Evolutionary conservation across 1,140 invertebrate species (phyloP).

Genomic region (Cotesia glomerata): DNA sequence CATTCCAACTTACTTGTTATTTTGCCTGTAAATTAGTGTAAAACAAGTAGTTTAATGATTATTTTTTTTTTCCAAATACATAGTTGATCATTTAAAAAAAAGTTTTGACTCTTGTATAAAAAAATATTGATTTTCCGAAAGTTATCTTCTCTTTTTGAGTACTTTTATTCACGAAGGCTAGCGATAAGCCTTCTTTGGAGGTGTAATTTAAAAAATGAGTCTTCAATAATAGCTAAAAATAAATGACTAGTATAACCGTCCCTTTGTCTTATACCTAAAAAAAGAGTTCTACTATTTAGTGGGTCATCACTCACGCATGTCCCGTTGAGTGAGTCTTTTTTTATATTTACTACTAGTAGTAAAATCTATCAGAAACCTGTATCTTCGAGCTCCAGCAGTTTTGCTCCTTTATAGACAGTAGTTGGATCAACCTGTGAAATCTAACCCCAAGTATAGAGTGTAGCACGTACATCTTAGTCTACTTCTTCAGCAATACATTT

Average conservation of each 20-base stretch:
- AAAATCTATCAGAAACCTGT: conserved; percentile 32
- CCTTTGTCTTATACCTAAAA: not conserved
- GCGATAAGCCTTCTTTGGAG: not conserved
- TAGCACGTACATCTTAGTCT: not conserved
- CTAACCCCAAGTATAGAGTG: conserved; percentile 24
- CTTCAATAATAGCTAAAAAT: not conserved
- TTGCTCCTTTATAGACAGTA: conserved; percentile 8
- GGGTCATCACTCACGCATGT: conserved; percentile 36
- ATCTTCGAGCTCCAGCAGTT: conserved; percentile 39
- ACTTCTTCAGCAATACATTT: conserved; percentile 16
- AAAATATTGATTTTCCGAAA: too few species aligned
- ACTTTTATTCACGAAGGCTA: too few species aligned
- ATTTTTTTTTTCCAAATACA: too few species aligned
- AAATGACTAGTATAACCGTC: not conserved
- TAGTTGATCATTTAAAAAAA: too few species aligned
- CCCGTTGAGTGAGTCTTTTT: conserved; percentile 37
- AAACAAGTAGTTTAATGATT: too few species aligned
- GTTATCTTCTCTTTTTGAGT: too few species aligned
- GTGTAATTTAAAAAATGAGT: not conserved
- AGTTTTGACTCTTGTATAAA: too few species aligned
- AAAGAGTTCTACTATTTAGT: conserved; percentile 7
- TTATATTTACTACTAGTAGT: not conserved
- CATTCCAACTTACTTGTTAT: too few species aligned
- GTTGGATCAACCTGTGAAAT: conserved; percentile 51
- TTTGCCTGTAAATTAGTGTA: too few species aligned